phyloP scores from a whole-genome alignment of 2,888 invertebrate species.

The Ophion costatus region DNA sequence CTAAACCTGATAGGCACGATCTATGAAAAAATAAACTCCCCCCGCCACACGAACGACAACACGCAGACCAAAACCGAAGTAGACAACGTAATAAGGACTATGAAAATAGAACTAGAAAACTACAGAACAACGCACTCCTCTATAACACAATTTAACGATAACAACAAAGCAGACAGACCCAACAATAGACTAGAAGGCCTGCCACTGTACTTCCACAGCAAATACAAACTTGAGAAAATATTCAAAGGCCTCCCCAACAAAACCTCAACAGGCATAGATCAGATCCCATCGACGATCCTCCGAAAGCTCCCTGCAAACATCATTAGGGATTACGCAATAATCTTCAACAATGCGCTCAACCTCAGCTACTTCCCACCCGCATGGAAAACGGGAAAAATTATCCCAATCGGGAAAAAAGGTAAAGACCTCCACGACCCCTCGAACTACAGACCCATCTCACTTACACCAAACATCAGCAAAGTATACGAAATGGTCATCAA shows the following conservation, averaged over 20 bases:
- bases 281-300: not conserved
- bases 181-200: not conserved
- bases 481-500: conserved; percentile 15
- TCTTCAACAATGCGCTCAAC: conserved; percentile 11
- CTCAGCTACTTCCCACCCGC: not conserved
- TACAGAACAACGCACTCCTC: not conserved
- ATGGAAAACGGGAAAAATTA: conserved; percentile 20
- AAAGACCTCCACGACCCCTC: not conserved
- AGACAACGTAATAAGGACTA: not conserved
- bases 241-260: conserved; percentile 6
- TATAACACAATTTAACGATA: not conserved
- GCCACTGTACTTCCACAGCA: conserved; percentile 1
- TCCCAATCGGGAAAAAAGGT: conserved; percentile 3
- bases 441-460: conserved; percentile 13
- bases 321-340: not conserved
- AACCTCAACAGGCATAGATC: conserved; percentile 18
- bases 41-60: conserved; percentile 6
- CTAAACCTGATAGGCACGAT: conserved; percentile 16
- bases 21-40: conserved; percentile 32
- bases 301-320: not conserved
- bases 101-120: not conserved
- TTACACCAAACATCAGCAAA: conserved; percentile 5
- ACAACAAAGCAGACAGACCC: not conserved
- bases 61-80: conserved; percentile 15
- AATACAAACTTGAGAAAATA: not conserved